Evolutionary conservation across 2,888 invertebrate species (phyloP).

Genomic region (Microctonus brassicae): DNA sequence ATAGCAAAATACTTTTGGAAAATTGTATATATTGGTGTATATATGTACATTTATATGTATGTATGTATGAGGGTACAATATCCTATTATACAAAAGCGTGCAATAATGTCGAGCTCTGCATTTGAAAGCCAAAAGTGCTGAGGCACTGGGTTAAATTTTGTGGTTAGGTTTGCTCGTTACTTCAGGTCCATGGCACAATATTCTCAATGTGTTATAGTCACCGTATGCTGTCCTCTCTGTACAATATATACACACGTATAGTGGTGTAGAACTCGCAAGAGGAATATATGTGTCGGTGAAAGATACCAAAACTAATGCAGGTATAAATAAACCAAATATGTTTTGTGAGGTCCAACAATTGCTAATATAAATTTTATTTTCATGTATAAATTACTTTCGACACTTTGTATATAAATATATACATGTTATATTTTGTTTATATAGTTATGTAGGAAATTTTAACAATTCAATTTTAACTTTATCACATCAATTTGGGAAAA

Average conservation of each 20-base stretch:
- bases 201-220: slow-evolving; percentile 34
- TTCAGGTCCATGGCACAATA: slow-evolving; percentile 41
- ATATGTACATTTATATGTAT: not conserved
- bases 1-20: slow-evolving; percentile 1
- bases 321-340: not conserved
- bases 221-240: not conserved
- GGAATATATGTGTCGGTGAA: not conserved
- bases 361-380: slow-evolving; percentile 20
- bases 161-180: slow-evolving; percentile 45
- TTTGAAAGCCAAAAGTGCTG: slow-evolving; percentile 43
- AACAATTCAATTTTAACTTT: not conserved
- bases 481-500: not conserved
- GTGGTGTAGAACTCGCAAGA: not conserved
- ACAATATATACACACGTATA: no score
- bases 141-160: slow-evolving; percentile 41
- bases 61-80: not conserved
- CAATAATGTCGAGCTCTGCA: slow-evolving; percentile 7
- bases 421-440: not conserved
- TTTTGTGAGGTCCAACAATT: not conserved
- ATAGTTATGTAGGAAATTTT: not conserved
- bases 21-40: not conserved
- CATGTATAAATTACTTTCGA: not conserved
- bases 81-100: slow-evolving; percentile 14
- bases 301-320: not conserved
- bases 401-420: not conserved